A percentile compares a stretch with the other conserved stretches of the same genome.
phyloP scores from a whole-genome alignment of 2,888 invertebrate genomes.

The Beris chalybata region DNA sequence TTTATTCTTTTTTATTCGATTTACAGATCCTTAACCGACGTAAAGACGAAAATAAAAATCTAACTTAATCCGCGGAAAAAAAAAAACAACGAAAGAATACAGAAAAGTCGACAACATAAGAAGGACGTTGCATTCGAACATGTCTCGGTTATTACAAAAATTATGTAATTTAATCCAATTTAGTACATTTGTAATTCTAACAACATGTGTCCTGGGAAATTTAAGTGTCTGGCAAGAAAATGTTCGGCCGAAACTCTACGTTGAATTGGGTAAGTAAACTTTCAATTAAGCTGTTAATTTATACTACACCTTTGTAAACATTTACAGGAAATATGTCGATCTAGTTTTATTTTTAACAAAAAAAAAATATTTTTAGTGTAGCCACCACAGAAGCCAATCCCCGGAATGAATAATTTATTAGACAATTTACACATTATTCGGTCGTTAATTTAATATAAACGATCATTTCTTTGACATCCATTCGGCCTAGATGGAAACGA shows the following conservation, averaged over 20 bases:
- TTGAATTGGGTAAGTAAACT: slow-evolving; percentile 80
- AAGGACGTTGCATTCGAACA: slow-evolving; percentile 13
- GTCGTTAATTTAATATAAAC: slow-evolving; percentile 1
- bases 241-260: slow-evolving; percentile 89
- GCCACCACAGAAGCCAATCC: neutral
- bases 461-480: slow-evolving; percentile 1
- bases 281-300: too few species aligned
- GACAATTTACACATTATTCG: slow-evolving; percentile 7
- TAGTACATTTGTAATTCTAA: slow-evolving; percentile 50
- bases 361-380: too few species aligned
- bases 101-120: neutral
- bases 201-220: slow-evolving; percentile 56
- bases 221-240: slow-evolving; percentile 84
- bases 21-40: too few species aligned
- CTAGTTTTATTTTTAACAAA: slow-evolving; percentile 51
- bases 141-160: slow-evolving; percentile 33
- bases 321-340: neutral
- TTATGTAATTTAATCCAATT: slow-evolving; percentile 35
- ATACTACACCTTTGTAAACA: too few species aligned
- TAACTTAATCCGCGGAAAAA: neutral
- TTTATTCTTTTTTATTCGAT: too few species aligned
- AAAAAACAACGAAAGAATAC: neutral
- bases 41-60: neutral
- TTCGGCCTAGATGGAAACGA: neutral
- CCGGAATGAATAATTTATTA: slow-evolving; percentile 4